Evolutionary conservation across 30 jellyfish, hydroid and myxozoan species (phyloP), one percentile per base, ranked within the genome.

Genomic region (Cassiopea xamachana): DNA sequence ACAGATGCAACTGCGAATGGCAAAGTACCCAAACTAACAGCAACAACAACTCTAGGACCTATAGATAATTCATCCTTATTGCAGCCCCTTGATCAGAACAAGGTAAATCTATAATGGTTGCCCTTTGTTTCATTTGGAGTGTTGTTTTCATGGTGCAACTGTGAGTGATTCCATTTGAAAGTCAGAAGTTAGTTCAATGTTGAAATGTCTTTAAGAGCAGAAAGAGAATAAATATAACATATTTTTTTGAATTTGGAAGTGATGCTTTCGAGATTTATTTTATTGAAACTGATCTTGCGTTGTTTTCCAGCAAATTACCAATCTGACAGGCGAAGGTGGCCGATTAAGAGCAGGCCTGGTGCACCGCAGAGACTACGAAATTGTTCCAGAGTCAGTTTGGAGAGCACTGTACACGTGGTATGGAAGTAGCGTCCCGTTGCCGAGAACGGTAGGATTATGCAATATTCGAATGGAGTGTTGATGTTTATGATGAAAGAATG

Each of bases 281-380:
- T 51, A 51, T 51, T 9, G 64, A 51, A 51, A n/a, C n/a, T n/a
- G n/a, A n/a, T n/a, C n/a, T n/a, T n/a, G n/a, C n/a, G n/a, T n/a
- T n/a, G n/a, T 69, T 9, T 64, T 75, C 8, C 58, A 75, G 82
- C 81, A 95, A 92, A 73, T 92, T 1, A 58, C 86, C 19, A 90
- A 83, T 75, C 73, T 95, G 27, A 95, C 99, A 46, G 99, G 99
- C 1, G 99, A 95, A 73, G 99, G 99, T 59, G 99, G 99, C 10
- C 78, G 84, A 47, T 81, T 95, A 48, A 95, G 87, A 68, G 81
- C 92, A 48, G 85, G 86, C 62, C 73, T 95, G 46, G 73, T 92
- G 17, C 61, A 71, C 50, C 98, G 98, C 1, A 76, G 61, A 74
- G 98, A 95, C 81, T 95, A 72, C 74, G 97, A 95, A 86, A 90